Evolutionary conservation across 2,797 vertebrate genomes (phyloP), one percentile per base, ranked within the genome.

Genomic region (Pyrocephalus nanus): DNA sequence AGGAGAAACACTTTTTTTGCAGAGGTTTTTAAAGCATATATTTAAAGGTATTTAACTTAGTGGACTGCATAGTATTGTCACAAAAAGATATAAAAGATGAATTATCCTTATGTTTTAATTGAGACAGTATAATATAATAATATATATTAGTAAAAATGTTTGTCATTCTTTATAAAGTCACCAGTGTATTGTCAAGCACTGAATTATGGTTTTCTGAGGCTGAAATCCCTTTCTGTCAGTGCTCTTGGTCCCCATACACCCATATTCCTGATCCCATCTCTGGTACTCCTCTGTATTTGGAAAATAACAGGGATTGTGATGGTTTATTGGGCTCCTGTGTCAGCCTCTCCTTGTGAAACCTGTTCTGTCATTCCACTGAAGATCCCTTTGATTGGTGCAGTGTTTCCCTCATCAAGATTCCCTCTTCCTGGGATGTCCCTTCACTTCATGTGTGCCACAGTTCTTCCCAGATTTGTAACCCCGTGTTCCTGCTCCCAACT

Each of bases 301-400:
- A 8, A 65, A 16, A 8, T 2, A 23, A 1, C 19, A 11, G 1
- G 4, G 22, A 1, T 1, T 36, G 58, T 6, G n/a, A 2, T 53
- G 54, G 42, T 12, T 51, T 47, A 1, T 4, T 18, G 32, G 45
- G 78, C 82, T 87, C 81, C 62, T 42, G 2, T 9, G 17, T 15
- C 69, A 80, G 36, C 42, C 10, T 7, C 65, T 71, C 17, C 30
- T 23, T 3, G 30, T 21, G 45, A 11, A 27, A 19, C 61, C 54
- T 10, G 0, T 58, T 29, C 30, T 78, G 57, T 36, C 60, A 1
- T 9, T 32, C 6, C 43, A 5, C n/a, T 16, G 47, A 51, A 2
- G 36, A 8, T 34, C 82, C 45, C 57, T 25, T 1, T 6, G 55
- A 5, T 0, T 4, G 53, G 8, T 0, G 29, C 32, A 4, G 80